Base-by-base conservation (phyloP, 2,797 vertebrate genomes). In the Triplophysa yarkandensis region DNA sequence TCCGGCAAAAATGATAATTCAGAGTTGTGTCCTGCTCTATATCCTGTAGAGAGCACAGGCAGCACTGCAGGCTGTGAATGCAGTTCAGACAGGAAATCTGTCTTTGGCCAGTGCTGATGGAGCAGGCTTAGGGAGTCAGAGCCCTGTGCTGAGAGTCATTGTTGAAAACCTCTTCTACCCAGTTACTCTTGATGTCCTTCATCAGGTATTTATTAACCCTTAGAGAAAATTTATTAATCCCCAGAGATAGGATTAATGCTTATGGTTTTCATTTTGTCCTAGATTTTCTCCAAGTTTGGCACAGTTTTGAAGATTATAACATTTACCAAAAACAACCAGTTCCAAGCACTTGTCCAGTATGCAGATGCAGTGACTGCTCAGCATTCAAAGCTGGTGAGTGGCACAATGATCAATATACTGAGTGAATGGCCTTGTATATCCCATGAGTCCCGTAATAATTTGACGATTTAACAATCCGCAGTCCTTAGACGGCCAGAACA, bases 91-190 rank as follows among this genome's bases (percentile, higher is more conserved):
- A 0, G 94, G 94, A 36, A 92, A 90, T 14, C 85, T 97, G 75
- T 86, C 92, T 0, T 83, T 93, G 69, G 86, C 90, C 23, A 83
- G 90, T 0, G 85, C 91, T 2, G 92, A 94, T 6, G 91, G 94
- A 0, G 91, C 90, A 0, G 95, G 93, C 39, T 57, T 66, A 1
- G 68, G 83, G 58, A 66, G 54, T 32, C 97, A 98, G 86, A 98
- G 96, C 85, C 96, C 98, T 0, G 98, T 99, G 28, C 93, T 99
- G 17, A 87, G 96, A 83, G 95, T 98, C 86, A 98, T 99, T 1
- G 95, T 99, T 82, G 98, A 99, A 82, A 99, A 99, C 81, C 96
- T 99, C 27, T 98, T 99, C 88, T 98, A 99, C 75, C 98, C 98
- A 0, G 97, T 99, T 81, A 98, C 97, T 62, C 88, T 99, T 71